Conservation (phyloP, 2,888 invertebrate species). For the Bedellia somnulentella region DNA sequence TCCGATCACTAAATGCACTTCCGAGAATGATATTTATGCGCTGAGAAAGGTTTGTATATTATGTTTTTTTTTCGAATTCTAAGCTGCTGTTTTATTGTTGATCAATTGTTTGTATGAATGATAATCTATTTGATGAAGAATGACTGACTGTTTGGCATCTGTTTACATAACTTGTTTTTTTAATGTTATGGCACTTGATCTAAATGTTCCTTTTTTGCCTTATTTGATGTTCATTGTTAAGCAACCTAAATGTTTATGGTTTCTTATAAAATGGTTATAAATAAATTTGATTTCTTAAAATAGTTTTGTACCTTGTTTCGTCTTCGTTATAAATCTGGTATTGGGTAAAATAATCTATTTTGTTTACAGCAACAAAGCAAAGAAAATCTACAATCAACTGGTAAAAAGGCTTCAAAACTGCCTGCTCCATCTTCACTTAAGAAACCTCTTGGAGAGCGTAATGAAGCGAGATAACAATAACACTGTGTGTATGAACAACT, state of each 20-base stretch:
- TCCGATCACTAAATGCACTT: conserved; percentile 27
- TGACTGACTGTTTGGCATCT: no score
- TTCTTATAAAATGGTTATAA: background rate
- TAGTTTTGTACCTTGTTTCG: background rate
- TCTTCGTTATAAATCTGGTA: background rate
- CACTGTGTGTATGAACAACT: no score
- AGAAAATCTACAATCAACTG: conserved; percentile 21
- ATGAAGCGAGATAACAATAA: conserved; percentile 9
- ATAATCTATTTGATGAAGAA: no score
- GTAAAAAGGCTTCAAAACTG: conserved; percentile 35
- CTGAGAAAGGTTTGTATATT: conserved; percentile 20
- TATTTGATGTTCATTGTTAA: no score
- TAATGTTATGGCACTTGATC: no score
- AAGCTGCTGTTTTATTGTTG: no score
- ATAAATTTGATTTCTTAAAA: background rate
- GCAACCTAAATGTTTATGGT: no score
- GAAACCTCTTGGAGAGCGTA: conserved; percentile 31
- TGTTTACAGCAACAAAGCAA: conserved; percentile 22
- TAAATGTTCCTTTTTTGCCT: no score
- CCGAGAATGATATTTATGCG: conserved; percentile 33
- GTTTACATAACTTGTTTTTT: no score
- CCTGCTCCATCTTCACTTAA: conserved; percentile 32
- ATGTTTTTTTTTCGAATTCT: no score
- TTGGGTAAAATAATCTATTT: background rate
- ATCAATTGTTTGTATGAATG: no score